phyloP scores from a whole-genome alignment of 2,113 vertebrate genomes.

The Osmerus eperlanus region DNA sequence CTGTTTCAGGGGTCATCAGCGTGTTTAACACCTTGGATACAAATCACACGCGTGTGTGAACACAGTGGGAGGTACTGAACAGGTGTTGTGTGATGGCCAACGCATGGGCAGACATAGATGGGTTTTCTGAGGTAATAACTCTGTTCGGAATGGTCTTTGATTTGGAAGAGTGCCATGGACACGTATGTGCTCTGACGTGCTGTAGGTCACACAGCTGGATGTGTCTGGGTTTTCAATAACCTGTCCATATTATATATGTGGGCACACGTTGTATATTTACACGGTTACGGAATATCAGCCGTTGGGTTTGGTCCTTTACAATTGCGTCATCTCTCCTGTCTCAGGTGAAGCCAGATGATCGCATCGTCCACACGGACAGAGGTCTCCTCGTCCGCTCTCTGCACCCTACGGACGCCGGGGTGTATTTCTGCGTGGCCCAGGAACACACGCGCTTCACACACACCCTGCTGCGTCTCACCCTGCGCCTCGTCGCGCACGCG shows the following conservation, averaged over 20 bases:
- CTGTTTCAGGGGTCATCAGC: slow-evolving; percentile 56
- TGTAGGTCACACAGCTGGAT: too few species aligned
- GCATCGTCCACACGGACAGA: slow-evolving; percentile 83
- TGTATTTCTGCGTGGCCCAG: slow-evolving; percentile 88
- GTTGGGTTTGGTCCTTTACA: not conserved
- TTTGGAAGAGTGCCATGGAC: too few species aligned
- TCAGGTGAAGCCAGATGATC: slow-evolving; percentile 87
- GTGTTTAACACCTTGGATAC: slow-evolving; percentile 50
- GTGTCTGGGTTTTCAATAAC: too few species aligned
- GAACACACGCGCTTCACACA: slow-evolving; percentile 87
- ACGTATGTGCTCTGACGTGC: too few species aligned
- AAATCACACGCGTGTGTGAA: slow-evolving; percentile 43
- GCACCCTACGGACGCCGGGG: slow-evolving; percentile 79
- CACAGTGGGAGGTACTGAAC: slow-evolving; percentile 5
- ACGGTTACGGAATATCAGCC: too few species aligned
- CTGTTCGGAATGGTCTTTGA: too few species aligned
- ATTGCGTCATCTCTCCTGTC: not conserved
- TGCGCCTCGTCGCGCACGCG: slow-evolving; percentile 83
- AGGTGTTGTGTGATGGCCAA: not conserved
- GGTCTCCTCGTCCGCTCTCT: slow-evolving; percentile 91
- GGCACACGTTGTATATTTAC: too few species aligned
- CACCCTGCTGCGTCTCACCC: slow-evolving; percentile 79
- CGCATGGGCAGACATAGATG: slow-evolving; percentile 3
- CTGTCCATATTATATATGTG: too few species aligned
- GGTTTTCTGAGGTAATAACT: not conserved